Percentiles rank a stretch among this genome's conserved stretches.
Evolutionary conservation across 2,113 vertebrate genomes (phyloP).

Genomic region (Epinephelus lanceolatus): DNA sequence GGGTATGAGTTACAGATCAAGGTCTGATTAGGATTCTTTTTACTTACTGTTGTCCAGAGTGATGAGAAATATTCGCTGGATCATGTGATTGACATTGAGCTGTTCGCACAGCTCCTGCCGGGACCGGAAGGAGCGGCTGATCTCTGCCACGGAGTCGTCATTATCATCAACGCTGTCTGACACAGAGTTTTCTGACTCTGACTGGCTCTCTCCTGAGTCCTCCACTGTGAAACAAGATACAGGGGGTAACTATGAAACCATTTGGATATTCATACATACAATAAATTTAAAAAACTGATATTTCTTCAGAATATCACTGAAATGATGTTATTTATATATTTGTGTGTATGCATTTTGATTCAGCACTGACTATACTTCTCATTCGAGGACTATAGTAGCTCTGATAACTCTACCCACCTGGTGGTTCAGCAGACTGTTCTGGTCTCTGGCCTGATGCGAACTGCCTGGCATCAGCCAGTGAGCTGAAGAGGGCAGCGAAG

Average conservation of each 20-base stretch:
- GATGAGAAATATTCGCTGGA: constrained; percentile 98
- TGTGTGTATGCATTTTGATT: neutral
- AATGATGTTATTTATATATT: neutral
- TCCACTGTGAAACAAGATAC: constrained; percentile 79
- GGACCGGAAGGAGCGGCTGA: constrained; percentile 96
- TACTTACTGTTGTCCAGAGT: constrained; percentile 98
- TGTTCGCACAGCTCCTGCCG: constrained; percentile 97
- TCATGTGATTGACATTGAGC: constrained; percentile 99
- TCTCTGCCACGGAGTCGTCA: constrained; percentile 95
- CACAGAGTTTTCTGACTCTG: constrained; percentile 96
- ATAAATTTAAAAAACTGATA: neutral
- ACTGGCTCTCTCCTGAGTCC: constrained; percentile 91
- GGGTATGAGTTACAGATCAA: neutral
- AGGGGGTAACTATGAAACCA: neutral
- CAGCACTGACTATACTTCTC: neutral
- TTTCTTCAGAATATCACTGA: neutral
- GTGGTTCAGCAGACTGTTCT: constrained; percentile 82
- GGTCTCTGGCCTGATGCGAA: constrained; percentile 93
- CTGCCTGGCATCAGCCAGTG: constrained; percentile 95
- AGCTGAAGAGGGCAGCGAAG: constrained; percentile 97
- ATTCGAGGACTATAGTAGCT: neutral
- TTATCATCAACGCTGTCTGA: constrained; percentile 97
- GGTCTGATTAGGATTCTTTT: neutral
- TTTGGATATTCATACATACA: neutral
- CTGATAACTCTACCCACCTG: constrained; percentile 82